Percentiles rank a stretch among this genome's conserved stretches.
phyloP scores from a whole-genome alignment of 2,888 invertebrate species.

The Ecdyonurus torrentis region DNA sequence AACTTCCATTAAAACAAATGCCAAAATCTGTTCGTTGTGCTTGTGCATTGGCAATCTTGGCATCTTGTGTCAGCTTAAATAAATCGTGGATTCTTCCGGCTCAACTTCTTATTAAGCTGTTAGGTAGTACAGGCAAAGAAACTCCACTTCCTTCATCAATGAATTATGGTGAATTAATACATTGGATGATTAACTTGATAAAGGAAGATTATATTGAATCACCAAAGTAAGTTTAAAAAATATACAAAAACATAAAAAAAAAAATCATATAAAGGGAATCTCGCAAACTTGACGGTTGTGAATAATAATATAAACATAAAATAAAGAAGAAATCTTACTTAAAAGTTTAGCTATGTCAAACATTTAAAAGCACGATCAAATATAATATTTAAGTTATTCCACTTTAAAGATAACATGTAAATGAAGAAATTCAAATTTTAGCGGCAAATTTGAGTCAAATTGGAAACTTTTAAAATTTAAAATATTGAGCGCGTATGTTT shows the following conservation, averaged over 20 bases:
- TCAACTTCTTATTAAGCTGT: not conserved
- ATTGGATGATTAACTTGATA: not conserved
- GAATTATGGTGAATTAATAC: not conserved
- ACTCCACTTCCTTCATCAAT: not conserved
- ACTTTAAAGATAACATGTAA: too few relatives aligned
- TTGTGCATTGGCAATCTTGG: not conserved
- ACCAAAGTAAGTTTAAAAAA: not conserved
- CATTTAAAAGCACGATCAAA: too few relatives aligned
- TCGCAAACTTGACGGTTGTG: too few relatives aligned
- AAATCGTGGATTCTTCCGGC: not conserved
- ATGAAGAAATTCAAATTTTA: too few relatives aligned
- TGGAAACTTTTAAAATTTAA: too few relatives aligned
- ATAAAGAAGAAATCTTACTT: too few relatives aligned
- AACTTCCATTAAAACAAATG: not conserved
- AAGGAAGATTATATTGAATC: too few relatives aligned
- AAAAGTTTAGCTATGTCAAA: too few relatives aligned
- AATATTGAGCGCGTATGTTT: too few relatives aligned
- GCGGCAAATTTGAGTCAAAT: too few relatives aligned
- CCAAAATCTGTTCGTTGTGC: not conserved
- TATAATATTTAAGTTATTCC: too few relatives aligned
- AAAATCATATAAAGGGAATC: not conserved
- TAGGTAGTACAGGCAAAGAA: not conserved
- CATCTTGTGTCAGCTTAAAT: not conserved
- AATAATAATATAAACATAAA: too few relatives aligned
- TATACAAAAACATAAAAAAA: not conserved